Base-by-base conservation (phyloP, 1,140 invertebrate genomes). In the Procambarus clarkii region DNA sequence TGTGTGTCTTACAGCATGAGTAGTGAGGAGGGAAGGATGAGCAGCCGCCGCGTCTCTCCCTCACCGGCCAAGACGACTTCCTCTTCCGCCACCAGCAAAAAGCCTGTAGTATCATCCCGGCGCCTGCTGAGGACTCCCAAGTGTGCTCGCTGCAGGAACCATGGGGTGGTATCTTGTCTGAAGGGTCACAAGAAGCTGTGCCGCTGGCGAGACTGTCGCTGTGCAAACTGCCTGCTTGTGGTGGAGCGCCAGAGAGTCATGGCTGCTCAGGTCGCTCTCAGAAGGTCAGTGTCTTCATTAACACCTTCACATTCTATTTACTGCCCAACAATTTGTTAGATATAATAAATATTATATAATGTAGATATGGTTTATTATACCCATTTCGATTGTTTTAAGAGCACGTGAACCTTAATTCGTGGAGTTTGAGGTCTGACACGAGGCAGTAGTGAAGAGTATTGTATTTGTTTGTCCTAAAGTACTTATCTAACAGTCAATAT, bases 191-290 rank as follows among this genome's bases (percentile, higher is more conserved):
- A 98, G 94, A 96, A 96, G 79, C 95, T 97, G 71, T 97, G 97
- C 93, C 85, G 92, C 34, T 97, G 97, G 97, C 95, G 96, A 84
- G 97, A 97, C 93, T 98, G 98, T 93, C 95, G 96, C 44, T 98
- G 98, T 94, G 96, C 97, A 60, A 97, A 97, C 92, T 98, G 98
- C 94, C 95, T 97, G 85, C 94, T 98, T n/a, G 97, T 98, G 11
- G 96, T 97, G 1, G 97, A 98, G 94, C 94, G 98, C 80, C 97
- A 98, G 93, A 94, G 97, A 15, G 97, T 98, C 0, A 98, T 98
- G 97, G 98, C 98, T 13, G 97, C 97, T 15, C 97, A 98, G 94
- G 97, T 97, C 21, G 94, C 95, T 5, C 93, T 95, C 2, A 92
- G 88, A 50, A 91, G 91, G 86, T 93, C 7, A 60, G 90, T 83